Percentiles rank a stretch among this genome's conserved stretches.
Evolutionary conservation across 2,797 vertebrate genomes (phyloP).

Genomic region (Sebastes vulpes): DNA sequence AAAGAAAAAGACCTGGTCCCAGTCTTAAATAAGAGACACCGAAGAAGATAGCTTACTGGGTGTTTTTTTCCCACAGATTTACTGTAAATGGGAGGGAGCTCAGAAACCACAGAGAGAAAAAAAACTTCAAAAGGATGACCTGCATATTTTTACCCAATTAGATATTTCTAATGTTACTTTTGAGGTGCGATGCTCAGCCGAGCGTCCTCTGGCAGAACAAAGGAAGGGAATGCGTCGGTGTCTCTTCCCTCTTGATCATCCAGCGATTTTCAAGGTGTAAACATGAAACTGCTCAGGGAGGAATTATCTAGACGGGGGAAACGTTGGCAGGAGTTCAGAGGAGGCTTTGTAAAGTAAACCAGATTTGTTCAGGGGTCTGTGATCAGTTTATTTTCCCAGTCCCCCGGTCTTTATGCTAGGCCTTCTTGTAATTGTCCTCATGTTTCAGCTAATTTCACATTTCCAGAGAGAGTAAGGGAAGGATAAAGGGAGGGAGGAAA

Average conservation of each 20-base stretch:
- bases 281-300: slow-evolving; percentile 77
- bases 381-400: slow-evolving; percentile 84
- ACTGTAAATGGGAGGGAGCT: slow-evolving; percentile 49
- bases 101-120: slow-evolving; percentile 36
- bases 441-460: slow-evolving; percentile 85
- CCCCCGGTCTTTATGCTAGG: slow-evolving; percentile 65
- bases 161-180: slow-evolving; percentile 83
- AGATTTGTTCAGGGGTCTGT: slow-evolving; percentile 82
- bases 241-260: slow-evolving; percentile 72
- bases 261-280: slow-evolving; percentile 80
- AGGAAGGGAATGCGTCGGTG: slow-evolving; percentile 55
- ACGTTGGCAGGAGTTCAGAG: slow-evolving; percentile 84
- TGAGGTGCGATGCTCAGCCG: slow-evolving; percentile 73
- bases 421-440: slow-evolving; percentile 82
- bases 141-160: slow-evolving; percentile 77
- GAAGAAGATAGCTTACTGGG: slow-evolving; percentile 58
- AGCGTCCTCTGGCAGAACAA: slow-evolving; percentile 78
- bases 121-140: slow-evolving; percentile 72
- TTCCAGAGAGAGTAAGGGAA: slow-evolving; percentile 70
- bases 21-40: slow-evolving; percentile 58
- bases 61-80: slow-evolving; percentile 73
- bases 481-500: slow-evolving; percentile 49
- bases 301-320: slow-evolving; percentile 71
- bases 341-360: slow-evolving; percentile 83
- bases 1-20: slow-evolving; percentile 17